A percentile compares a stretch with the other conserved stretches of the same genome.
phyloP scores from a whole-genome alignment of 2,888 invertebrate species.

The Oligia fasciuncula region DNA sequence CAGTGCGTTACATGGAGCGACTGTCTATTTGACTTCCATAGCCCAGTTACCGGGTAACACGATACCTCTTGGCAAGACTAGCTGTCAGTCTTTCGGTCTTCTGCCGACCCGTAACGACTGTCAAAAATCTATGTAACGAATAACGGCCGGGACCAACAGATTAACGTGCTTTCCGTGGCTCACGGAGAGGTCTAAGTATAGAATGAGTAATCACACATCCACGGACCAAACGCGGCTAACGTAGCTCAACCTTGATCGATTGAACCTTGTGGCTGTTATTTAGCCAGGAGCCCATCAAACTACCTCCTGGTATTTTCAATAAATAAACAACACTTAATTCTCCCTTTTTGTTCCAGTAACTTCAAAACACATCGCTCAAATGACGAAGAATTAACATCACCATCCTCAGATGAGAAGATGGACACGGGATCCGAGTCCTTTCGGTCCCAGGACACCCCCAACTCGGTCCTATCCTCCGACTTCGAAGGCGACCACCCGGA shows the following conservation, averaged over 20 bases:
- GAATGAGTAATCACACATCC: background rate
- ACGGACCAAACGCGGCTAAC: background rate
- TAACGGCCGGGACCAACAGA: too few relatives aligned
- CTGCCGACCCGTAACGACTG: background rate
- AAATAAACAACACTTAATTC: background rate
- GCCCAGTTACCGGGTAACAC: background rate
- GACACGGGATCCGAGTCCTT: slow-evolving; percentile 86
- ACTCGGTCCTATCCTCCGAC: slow-evolving; percentile 82
- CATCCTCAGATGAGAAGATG: slow-evolving; percentile 88
- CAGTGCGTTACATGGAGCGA: background rate
- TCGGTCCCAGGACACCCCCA: slow-evolving; percentile 83
- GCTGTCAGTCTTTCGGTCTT: background rate
- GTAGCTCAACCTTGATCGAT: background rate
- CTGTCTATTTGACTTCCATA: background rate
- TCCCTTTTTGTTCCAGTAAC: slow-evolving; percentile 72
- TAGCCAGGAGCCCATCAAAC: background rate
- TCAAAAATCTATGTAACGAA: background rate
- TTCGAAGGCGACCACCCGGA: slow-evolving; percentile 78
- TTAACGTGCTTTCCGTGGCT: too few relatives aligned
- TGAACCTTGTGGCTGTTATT: background rate
- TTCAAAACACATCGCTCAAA: slow-evolving; percentile 73
- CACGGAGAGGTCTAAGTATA: background rate
- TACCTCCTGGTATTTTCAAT: background rate
- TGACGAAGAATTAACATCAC: slow-evolving; percentile 82
- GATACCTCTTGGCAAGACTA: background rate